These are phyloP conservation scores for Lottia scabra DNA, from an alignment of 2,888 invertebrate genomes.

Conservation along the genomic window DNA sequence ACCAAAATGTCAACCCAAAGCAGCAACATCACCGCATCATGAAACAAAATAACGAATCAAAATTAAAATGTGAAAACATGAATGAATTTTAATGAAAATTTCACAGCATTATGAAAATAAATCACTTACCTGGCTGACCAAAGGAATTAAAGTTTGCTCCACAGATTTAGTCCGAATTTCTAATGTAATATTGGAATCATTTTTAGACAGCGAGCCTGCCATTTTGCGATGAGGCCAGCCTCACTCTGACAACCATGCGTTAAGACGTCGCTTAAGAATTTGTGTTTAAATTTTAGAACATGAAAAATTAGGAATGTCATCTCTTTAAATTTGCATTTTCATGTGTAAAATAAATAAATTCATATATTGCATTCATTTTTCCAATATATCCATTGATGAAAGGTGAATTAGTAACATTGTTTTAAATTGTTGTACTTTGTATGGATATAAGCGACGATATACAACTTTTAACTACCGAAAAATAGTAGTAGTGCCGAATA, in stretches of 20 bases:
- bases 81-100: not conserved
- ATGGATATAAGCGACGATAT: no score
- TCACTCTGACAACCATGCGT: not conserved
- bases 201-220: constrained; percentile 53
- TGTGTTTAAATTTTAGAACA: no score
- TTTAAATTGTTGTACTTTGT: no score
- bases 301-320: no score
- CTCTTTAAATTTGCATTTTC: no score
- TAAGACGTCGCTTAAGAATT: no score
- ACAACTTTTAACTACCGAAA: no score
- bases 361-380: no score
- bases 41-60: not conserved
- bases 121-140: constrained; percentile 90
- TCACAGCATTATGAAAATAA: not conserved
- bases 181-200: constrained; percentile 69
- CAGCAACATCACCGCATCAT: not conserved
- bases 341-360: no score
- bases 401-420: no score
- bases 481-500: no score
- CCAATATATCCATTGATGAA: no score
- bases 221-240: constrained; percentile 39
- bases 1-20: not conserved
- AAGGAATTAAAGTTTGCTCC: constrained; percentile 92
- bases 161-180: constrained; percentile 94
- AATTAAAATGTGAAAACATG: not conserved